Evolutionary conservation across 2,797 vertebrate genomes (phyloP), one percentile per base, ranked within the genome.

Genomic region (Peromyscus eremicus): DNA sequence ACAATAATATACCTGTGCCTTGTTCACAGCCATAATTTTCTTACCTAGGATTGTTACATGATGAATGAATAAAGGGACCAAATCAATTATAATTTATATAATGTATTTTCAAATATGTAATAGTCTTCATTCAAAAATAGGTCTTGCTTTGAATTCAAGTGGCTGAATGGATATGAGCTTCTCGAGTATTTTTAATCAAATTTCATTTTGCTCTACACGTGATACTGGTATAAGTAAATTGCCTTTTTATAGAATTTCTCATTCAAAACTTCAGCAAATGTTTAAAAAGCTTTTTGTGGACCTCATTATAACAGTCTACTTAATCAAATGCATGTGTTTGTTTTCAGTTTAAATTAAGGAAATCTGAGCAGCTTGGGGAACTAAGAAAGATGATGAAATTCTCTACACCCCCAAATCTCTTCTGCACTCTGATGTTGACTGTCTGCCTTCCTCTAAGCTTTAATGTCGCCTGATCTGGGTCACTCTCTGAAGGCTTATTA

Each of bases 401-500:
- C 12, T 60, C 70, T 12, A 25, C 1, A 34, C 4, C 77, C 46
- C 90, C 66, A 66, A 5, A 77, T 16, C 19, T 73, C 3, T 25
- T 37, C 21, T 46, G 52, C 62, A 7, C 37, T 75, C 55, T 12
- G 85, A 81, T 43, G 37, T 11, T 76, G 83, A 94, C n/a, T 37
- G 49, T 27, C 46, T 82, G 49, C 32, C 40, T 82, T 80, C 76
- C 60, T 97, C 81, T 19, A 9, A 83, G 84, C 55, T 93, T 66
- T 76, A 73, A 70, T 46, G 82, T 92, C 86, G 23, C 55, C 55
- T 62, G 92, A 89, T 55, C 60, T 76, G 64, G 73, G 79, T 91
- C 88, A 91, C 21, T 87, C 82, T 86, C 79, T 37, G n/a, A 91
- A 71, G 77, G 85, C 70, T 85, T 89, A 87, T 94, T 94, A 87